Evolutionary conservation across 2,888 invertebrate species (phyloP).

Genomic region (Acholoe squamosa): DNA sequence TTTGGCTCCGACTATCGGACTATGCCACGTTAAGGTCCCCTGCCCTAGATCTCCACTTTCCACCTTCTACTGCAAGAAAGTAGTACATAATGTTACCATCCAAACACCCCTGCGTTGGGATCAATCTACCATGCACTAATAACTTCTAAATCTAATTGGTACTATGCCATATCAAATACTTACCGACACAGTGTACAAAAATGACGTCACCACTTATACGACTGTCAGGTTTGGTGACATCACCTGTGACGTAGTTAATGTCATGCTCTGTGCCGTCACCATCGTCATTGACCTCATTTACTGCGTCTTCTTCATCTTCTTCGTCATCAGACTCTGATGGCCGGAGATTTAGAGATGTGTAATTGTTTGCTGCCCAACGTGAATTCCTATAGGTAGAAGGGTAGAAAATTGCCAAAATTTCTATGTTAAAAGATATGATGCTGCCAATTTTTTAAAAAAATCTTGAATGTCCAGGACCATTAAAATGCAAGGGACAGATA

Average conservation of each 20-base stretch:
- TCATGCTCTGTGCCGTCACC: constrained; percentile 68
- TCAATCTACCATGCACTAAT: too few species aligned
- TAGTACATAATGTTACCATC: too few species aligned
- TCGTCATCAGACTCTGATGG: constrained; percentile 71
- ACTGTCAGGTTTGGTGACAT: constrained; percentile 81
- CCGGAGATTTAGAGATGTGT: constrained; percentile 75
- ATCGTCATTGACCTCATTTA: constrained; percentile 68
- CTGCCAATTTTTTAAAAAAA: too few species aligned
- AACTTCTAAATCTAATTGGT: too few species aligned
- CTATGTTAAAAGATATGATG: too few species aligned
- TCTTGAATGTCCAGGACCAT: not conserved
- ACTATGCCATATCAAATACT: too few species aligned
- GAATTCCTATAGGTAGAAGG: constrained; percentile 72
- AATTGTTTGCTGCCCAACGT: constrained; percentile 77
- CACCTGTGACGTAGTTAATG: constrained; percentile 82
- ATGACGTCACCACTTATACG: constrained; percentile 74
- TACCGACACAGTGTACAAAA: constrained; percentile 83
- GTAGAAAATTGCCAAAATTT: not conserved
- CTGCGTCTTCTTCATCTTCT: constrained; percentile 70
- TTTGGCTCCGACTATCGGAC: too few species aligned
- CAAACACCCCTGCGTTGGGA: too few species aligned
- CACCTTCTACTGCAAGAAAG: too few species aligned
- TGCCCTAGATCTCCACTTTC: too few species aligned
- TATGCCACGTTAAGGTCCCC: too few species aligned
- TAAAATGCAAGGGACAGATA: not conserved